Conservation (phyloP, 2,113 vertebrate species). For the Charina bottae region DNA sequence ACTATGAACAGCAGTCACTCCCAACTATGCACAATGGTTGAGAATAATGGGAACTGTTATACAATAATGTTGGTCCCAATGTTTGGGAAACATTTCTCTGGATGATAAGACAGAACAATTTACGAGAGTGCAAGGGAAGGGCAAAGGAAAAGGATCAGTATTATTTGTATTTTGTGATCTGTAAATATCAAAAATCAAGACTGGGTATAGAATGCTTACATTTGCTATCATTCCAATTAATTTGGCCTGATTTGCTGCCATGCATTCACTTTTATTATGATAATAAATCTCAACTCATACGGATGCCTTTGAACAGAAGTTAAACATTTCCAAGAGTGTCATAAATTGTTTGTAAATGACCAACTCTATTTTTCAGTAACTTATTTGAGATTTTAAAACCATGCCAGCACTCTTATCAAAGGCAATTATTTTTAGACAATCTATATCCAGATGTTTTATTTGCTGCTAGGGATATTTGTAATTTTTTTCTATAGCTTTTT, state of each 20-base stretch:
- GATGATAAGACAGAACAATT: neutral
- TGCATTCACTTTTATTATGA: conserved; percentile 9
- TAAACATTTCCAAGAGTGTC: neutral
- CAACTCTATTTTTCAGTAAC: neutral
- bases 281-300: neutral
- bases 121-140: neutral
- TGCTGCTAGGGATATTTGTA: neutral
- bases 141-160: neutral
- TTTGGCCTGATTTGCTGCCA: neutral
- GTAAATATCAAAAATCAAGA: conserved; percentile 7
- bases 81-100: neutral
- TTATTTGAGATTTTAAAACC: neutral
- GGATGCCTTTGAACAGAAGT: neutral
- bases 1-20: neutral
- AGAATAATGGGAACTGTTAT: neutral
- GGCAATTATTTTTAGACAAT: neutral
- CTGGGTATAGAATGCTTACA: neutral
- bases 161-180: neutral
- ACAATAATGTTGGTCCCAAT: neutral
- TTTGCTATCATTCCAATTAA: conserved; percentile 11
- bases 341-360: neutral
- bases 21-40: neutral
- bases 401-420: neutral
- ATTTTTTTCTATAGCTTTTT: neutral
- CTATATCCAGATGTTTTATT: conserved; percentile 9